Base-by-base conservation (phyloP, 2,113 vertebrate genomes). In the Albula goreensis region DNA sequence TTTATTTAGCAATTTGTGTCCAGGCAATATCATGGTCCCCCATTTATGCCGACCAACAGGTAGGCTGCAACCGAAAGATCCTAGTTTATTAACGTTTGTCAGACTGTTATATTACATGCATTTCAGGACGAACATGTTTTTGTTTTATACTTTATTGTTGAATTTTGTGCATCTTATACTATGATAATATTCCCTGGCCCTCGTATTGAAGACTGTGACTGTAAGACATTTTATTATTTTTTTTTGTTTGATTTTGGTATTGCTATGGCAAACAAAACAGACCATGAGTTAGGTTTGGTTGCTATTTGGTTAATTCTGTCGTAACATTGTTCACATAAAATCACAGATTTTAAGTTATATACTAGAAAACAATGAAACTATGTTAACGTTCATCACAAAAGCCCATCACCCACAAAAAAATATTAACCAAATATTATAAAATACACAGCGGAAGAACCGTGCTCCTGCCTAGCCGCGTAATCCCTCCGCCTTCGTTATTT, bases 401-500 rank as follows among this genome's bases (percentile, higher is more conserved):
- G 17, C 63, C 19, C 13, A 70, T n/a, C 19, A 19, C 17, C 1
- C 17, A n/a, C 63, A n/a, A 6, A 19, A n/a, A 70, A n/a, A n/a
- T n/a, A 56, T 56, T 57, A 13, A 78, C 17, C 11, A 70, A 11
- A 19, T 19, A 49, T 5, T 57, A 82, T 83, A 78, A n/a, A 74
- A 48, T 84, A 78, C 31, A 53, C 41, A 12, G 19, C 17, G 9
- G 56, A 31, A 50, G 52, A 17, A 50, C 56, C 5, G 60, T 88
- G 77, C 17, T 78, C 57, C 15, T 17, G 17, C n/a, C 51, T 70
- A 25, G 53, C 48, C 51, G 53, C 74, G 51, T 88, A 94, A 93
- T 95, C 85, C 93, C 51, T 95, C 94, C 93, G 94, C 89, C 93
- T 51, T 19, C 0, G 25, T 50, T 12, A 25, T 82, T 70, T 90